phyloP scores from a whole-genome alignment of 2,113 vertebrate genomes.

The Cynoglossus semilaevis region DNA sequence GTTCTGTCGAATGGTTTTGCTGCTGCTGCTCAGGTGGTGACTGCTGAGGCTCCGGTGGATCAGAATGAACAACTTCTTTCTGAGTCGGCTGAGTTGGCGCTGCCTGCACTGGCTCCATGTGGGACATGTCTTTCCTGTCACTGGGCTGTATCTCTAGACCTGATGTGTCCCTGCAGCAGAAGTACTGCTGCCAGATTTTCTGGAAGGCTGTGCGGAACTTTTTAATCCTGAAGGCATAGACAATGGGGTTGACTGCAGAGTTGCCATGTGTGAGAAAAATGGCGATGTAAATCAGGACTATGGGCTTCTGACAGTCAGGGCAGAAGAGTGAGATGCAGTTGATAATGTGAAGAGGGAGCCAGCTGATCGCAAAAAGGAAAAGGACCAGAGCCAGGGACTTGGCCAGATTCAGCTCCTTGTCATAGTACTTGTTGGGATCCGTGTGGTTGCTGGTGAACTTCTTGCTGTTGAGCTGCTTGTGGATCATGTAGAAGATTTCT shows the following conservation, averaged over 20 bases:
- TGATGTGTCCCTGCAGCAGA: conserved; percentile 82
- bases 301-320: conserved; percentile 79
- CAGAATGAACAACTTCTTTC: conserved; percentile 14
- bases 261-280: conserved; percentile 96
- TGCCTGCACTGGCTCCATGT: conserved; percentile 33
- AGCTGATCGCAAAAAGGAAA: conserved; percentile 90
- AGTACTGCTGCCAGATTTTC: conserved; percentile 92
- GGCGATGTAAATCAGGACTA: conserved; percentile 83
- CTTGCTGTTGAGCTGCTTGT: conserved; percentile 93
- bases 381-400: conserved; percentile 95
- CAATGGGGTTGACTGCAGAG: conserved; percentile 95
- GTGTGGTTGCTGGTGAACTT: conserved; percentile 82
- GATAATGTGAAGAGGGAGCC: conserved; percentile 92
- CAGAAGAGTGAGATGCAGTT: conserved; percentile 96
- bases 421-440: conserved; percentile 92
- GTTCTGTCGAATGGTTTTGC: conserved; percentile 29
- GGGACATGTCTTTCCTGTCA: conserved; percentile 69
- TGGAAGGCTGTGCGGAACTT: conserved; percentile 92
- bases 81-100: conserved; percentile 21
- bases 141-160: conserved; percentile 68
- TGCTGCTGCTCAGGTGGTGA: conserved; percentile 21
- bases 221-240: conserved; percentile 95
- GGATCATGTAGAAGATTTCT: conserved; percentile 98
- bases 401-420: conserved; percentile 95
- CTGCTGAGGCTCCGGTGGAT: conserved; percentile 1